Percentiles rank a stretch among this genome's conserved stretches.
These are phyloP conservation scores for Drosophila mauritiana DNA, from an alignment of 1,140 invertebrate genomes.

Conservation along the genomic window DNA sequence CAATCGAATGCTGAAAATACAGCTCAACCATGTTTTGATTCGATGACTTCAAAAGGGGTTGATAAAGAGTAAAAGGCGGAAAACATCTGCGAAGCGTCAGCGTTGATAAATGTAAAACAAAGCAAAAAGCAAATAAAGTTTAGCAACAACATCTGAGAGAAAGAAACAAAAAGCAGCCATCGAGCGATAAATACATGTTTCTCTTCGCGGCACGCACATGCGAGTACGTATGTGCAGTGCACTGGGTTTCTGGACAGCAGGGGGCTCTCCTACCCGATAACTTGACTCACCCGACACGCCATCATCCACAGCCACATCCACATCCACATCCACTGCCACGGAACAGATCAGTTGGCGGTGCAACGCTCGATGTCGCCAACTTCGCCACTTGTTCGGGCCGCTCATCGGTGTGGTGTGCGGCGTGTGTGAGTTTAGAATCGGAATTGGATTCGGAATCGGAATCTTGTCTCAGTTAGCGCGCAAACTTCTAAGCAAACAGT, in stretches of 20 bases:
- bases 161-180: conserved; percentile 45
- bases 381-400: conserved; percentile 53
- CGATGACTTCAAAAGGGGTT: conserved; percentile 43
- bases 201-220: conserved; percentile 39
- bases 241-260: not conserved
- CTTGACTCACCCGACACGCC: conserved; percentile 28
- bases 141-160: conserved; percentile 53
- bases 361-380: conserved; percentile 46
- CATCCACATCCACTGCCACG: too few species aligned
- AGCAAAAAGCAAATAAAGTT: conserved; percentile 42
- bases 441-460: conserved; percentile 49
- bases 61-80: conserved; percentile 41
- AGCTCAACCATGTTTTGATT: conserved; percentile 5
- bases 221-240: conserved; percentile 3
- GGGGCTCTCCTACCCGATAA: not conserved
- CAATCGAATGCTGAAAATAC: conserved; percentile 11
- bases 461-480: conserved; percentile 74
- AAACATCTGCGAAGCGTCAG: conserved; percentile 51
- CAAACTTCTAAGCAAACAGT: conserved; percentile 80
- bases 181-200: conserved; percentile 69
- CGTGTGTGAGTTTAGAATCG: conserved; percentile 14
- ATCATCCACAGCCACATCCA: conserved; percentile 10
- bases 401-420: conserved; percentile 33
- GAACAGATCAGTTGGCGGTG: conserved; percentile 47
- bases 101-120: conserved; percentile 60